These are phyloP conservation scores for Tanypteryx hageni DNA, from an alignment of 2,888 invertebrate species.

Conservation along the genomic window DNA sequence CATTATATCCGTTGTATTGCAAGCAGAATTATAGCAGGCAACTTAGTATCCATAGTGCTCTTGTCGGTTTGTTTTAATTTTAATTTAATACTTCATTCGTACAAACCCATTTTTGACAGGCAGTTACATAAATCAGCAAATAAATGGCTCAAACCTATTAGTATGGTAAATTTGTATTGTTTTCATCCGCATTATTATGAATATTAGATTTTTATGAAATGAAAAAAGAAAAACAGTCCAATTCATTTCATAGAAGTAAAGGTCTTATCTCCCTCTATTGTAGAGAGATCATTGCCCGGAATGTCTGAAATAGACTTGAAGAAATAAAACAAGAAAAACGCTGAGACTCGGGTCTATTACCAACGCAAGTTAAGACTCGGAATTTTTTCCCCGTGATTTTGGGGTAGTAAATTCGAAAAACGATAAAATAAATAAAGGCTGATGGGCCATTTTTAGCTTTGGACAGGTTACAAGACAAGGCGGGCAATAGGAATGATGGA, in stretches of 20 bases:
- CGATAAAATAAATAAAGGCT: not conserved
- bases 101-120: too few species aligned
- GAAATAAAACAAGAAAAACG: not conserved
- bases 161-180: too few species aligned
- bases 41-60: too few species aligned
- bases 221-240: not conserved
- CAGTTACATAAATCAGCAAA: too few species aligned
- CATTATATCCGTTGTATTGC: too few species aligned
- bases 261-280: not conserved
- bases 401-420: not conserved
- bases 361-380: not conserved
- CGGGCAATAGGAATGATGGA: not conserved
- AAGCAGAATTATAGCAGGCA: too few species aligned
- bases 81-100: too few species aligned
- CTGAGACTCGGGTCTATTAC: not conserved
- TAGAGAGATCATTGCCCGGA: not conserved
- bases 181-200: too few species aligned
- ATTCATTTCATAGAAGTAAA: not conserved
- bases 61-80: too few species aligned
- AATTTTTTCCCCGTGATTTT: not conserved
- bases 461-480: conserved; percentile 17
- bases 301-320: not conserved
- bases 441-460: conserved; percentile 28
- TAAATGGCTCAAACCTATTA: too few species aligned
- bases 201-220: too few species aligned